phyloP scores from a whole-genome alignment of 2,888 invertebrate species.

The Pyrocoelia pectoralis region DNA sequence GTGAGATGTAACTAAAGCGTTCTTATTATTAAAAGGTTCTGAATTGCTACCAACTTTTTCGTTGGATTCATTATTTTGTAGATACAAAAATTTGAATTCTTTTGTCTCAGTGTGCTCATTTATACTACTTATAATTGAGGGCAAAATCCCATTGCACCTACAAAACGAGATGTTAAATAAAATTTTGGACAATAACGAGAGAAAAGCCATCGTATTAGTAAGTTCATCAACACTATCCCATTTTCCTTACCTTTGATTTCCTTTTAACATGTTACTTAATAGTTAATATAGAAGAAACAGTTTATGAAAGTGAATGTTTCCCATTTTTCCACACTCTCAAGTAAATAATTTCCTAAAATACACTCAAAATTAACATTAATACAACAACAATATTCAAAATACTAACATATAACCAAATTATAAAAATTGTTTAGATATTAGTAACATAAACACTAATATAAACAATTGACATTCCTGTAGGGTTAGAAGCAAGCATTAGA shows the following conservation, averaged over 20 bases:
- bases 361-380: background rate
- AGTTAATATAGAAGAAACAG: background rate
- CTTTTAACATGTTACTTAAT: conserved; percentile 43
- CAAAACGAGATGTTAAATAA: background rate
- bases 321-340: conserved; percentile 14
- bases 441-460: conserved; percentile 29
- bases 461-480: conserved; percentile 36
- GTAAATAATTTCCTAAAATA: conserved; percentile 2
- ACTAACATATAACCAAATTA: conserved; percentile 1
- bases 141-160: conserved; percentile 28
- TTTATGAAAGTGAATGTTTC: conserved; percentile 8
- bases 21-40: conserved; percentile 16
- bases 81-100: conserved; percentile 20
- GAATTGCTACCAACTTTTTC: conserved; percentile 14
- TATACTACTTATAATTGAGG: conserved; percentile 19
- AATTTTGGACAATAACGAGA: too few relatives aligned
- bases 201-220: too few relatives aligned
- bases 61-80: conserved; percentile 20
- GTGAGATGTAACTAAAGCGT: conserved; percentile 8
- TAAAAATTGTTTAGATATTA: conserved; percentile 11
- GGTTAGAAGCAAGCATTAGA: conserved; percentile 22
- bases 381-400: background rate
- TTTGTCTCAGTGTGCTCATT: conserved; percentile 23
- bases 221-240: too few relatives aligned
- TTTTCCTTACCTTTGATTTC: conserved; percentile 45